Base-by-base conservation (phyloP, 2,113 vertebrate genomes). In the Pomatostomus ruficeps region DNA sequence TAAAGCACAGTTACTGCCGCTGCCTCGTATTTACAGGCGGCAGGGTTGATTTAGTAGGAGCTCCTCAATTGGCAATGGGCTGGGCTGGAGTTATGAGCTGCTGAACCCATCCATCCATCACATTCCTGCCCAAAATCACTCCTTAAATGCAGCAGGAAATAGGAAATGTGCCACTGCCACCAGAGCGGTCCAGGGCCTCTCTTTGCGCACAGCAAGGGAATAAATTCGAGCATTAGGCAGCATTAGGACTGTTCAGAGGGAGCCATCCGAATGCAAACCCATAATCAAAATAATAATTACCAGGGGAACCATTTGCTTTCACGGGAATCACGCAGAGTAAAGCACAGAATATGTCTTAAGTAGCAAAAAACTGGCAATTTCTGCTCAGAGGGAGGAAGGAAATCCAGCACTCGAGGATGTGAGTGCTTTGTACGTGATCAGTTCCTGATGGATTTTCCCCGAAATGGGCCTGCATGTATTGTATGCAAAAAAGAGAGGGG, bases 211-310 rank as follows among this genome's bases (percentile, higher is more conserved):
- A 65, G 74, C 36, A 49, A 87, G 84, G 71, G 85, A 83, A 91
- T 85, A 91, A 88, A 91, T 93, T 26, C 48, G 67, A 77, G 61
- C 65, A 77, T 95, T 90, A 83, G 78, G 71, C 52, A 77, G 48
- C 22, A 74, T 84, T 93, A 94, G 63, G 85, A 78, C 28, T 95
- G 93, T 71, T 71, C 88, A 52, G 89, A 73, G 67, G 66, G 91
- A 95, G 78, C 63, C 79, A 63, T 88, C 71, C 63, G 84, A 88
- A 96, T 80, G 90, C 88, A 95, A 96, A 86, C 57, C 59, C 72
- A 57, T 93, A 38, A 96, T 91, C 82, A 95, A 94, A 96, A 93
- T 88, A 93, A 77, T 91, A 95, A 95, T 95, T 88, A 93, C 71
- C 78, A 45, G 52, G 85, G 82, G 75, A 93, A 67, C 4, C 63